Evolutionary conservation across 2,113 vertebrate species (phyloP), one percentile per base, ranked within the genome.

Genomic region (Cardinalis cardinalis): DNA sequence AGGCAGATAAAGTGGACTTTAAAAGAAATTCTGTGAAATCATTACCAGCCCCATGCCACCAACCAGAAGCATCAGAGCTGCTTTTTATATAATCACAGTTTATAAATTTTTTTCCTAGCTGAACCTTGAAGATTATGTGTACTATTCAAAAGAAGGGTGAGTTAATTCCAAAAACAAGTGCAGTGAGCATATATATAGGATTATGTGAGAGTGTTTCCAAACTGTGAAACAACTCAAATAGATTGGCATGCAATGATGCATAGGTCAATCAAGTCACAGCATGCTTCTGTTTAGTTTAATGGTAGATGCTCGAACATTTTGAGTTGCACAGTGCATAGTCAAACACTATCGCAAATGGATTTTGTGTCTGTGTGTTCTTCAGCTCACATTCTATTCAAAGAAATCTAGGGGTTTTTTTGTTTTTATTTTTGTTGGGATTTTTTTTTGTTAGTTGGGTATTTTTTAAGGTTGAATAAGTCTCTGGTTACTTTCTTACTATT

Each of bases 221-320:
- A 91, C 91, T 88, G 49, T 78, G 83, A 93, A 93, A 81, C 61
- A 88, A 65, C 89, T 93, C 83, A 84, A 87, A 93, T 44, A 90
- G 58, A 85, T 92, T 41, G 56, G 80, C 76, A 89, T 71, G 89
- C 85, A 88, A 17, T 93, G 86, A 86, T 96, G 65, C 66, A 89
- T 92, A 92, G 84, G 89, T 90, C 73, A 90, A 86, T 93, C 95
- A 92, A 96, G 94, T 93, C 83, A 92, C 73, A 91, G 80, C 95
- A 87, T 60, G 93, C 53, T 86, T 84, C 78, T 91, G 5, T 63
- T 93, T 90, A 66, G 77, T 83, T 89, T 88, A 92, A 61, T 48
- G 82, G 76, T 46, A 83, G 80, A 87, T 93, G 70, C 43, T 88
- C 77, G 77, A 88, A 64, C 56, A 74, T 70, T 90, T 87, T 88